Evolutionary conservation across 2,888 invertebrate species (phyloP), one percentile per base, ranked within the genome.

Genomic region (Apotomis capreana): DNA sequence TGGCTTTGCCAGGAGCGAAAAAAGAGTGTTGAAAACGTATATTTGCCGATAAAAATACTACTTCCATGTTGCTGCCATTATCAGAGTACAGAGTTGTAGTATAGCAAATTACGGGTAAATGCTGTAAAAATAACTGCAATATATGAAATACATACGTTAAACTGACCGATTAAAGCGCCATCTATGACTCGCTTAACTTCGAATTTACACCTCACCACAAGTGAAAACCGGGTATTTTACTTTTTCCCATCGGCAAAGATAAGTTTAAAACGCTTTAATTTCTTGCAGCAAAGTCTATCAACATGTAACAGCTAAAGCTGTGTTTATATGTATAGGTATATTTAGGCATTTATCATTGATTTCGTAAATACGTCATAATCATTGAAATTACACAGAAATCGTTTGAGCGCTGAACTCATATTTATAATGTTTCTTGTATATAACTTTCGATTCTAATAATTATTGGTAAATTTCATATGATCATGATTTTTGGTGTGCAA

Each of bases 281-380:
- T 68, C 68, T 73, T 82, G 80, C 80, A 82, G 91, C 90, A 88
- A 90, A 91, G 91, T 89, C 79, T 81, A 85, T 89, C 88, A 84
- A 81, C 78, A 76, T 81, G 82, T 83, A 83, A 82, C 85, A 85
- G 91, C 90, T 88, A 85, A 86, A 88, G 89, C 89, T 88, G 87
- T 87, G 81, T 76, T 74, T 86, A 81, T 84, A 81, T 83, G 78
- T 83, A 78, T 82, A 80, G 81, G 79, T 82, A 80, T 79, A 80
- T 84, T 80, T 82, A 81, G 79, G 78, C 78, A 76, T 83, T 79
- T 80, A 78, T 77, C 79, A 78, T 81, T 78, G 77, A 79, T 82
- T 79, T 80, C 77, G 78, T 59, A 59, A 44, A 15, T n/a, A 44
- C 8, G 3, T 36, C 36, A 65, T 55, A 65, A 65, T 65, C 64